A percentile compares a stretch with the other conserved stretches of the same genome.
Evolutionary conservation across 2,797 vertebrate species (phyloP).

Genomic region (Rhodeus uyekii): DNA sequence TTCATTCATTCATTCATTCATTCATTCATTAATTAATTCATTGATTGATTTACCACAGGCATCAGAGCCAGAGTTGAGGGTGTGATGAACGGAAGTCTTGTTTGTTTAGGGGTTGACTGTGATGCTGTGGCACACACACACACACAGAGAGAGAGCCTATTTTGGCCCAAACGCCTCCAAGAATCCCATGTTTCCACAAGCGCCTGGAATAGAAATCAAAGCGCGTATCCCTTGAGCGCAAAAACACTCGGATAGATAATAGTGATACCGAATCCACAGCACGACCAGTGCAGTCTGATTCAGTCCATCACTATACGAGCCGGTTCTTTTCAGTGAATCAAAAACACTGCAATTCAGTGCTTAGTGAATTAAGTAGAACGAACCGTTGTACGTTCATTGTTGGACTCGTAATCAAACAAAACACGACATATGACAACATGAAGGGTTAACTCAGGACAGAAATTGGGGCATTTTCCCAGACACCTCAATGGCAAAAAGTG

Average conservation of each 20-base stretch:
- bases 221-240: background rate
- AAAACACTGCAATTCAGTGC: background rate
- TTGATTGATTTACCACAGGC: constrained; percentile 11
- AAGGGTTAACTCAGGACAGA: background rate
- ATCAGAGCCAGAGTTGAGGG: constrained; percentile 10
- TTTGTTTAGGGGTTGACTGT: constrained; percentile 39
- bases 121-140: constrained; percentile 3
- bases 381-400: background rate
- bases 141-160: background rate
- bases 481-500: background rate
- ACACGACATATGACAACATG: background rate
- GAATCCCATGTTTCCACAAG: constrained; percentile 36
- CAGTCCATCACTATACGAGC: background rate
- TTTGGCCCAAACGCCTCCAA: constrained; percentile 25
- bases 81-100: constrained; percentile 30
- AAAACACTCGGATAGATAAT: background rate
- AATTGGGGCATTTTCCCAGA: background rate
- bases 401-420: background rate
- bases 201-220: background rate
- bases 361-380: background rate
- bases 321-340: constrained; percentile 16
- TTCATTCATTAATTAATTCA: constrained; percentile 31
- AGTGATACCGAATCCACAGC: background rate
- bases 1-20: constrained; percentile 35
- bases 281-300: background rate